Conservation (phyloP, 2,113 vertebrate species). For the Ibidorhyncha struthersii region DNA sequence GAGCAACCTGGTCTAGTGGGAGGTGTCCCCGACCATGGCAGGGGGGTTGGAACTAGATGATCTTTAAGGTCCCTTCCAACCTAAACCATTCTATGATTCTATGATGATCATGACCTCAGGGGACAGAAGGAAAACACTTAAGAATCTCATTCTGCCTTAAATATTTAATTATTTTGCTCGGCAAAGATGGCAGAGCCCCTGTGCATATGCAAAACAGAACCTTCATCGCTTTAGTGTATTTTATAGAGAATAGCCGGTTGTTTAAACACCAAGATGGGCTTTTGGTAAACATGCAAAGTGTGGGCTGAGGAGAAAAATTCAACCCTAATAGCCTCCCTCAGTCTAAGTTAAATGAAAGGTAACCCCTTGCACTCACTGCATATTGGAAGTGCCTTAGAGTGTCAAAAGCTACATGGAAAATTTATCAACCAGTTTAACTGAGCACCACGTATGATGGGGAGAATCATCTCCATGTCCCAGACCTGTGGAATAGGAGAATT, state of each 20-base stretch:
- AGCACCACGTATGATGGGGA: background rate
- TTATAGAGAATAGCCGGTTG: background rate
- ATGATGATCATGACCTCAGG: background rate
- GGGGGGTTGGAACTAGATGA: too few species aligned
- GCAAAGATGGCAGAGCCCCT: background rate
- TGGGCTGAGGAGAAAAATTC: background rate
- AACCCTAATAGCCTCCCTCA: background rate
- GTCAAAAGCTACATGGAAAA: background rate
- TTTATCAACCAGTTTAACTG: background rate
- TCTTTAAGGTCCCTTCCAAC: too few species aligned
- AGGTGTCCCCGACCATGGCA: too few species aligned
- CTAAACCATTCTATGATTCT: too few species aligned
- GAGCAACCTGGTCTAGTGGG: too few species aligned
- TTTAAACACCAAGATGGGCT: background rate
- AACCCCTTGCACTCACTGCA: background rate
- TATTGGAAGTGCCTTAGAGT: background rate
- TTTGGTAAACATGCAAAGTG: background rate
- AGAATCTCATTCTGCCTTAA: background rate
- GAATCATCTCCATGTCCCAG: background rate
- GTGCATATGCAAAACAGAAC: background rate
- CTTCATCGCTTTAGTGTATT: background rate
- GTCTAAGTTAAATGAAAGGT: background rate
- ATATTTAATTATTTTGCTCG: background rate
- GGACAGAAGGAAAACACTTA: background rate
- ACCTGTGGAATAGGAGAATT: background rate